A percentile compares a stretch with the other conserved stretches of the same genome.
Conservation (phyloP, 1,140 invertebrate species). For the Telenomus remus region DNA sequence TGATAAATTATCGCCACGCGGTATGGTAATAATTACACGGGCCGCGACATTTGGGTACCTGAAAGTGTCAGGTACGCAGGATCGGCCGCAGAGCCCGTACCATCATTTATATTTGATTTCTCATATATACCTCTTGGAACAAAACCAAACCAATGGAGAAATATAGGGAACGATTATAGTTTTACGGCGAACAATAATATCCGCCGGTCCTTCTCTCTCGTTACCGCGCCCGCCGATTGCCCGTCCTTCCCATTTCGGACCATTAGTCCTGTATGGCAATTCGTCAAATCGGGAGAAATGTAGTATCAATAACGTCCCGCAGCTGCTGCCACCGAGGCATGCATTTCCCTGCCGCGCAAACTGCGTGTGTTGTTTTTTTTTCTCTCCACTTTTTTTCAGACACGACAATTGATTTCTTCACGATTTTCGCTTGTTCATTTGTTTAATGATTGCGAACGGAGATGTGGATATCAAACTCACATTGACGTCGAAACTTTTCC, state of each 20-base stretch:
- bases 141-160: conserved; percentile 43
- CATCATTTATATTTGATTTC: conserved; percentile 55
- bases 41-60: conserved; percentile 33
- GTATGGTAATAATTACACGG: conserved; percentile 48
- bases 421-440: conserved; percentile 48
- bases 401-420: conserved; percentile 58
- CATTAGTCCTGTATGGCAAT: conserved; percentile 74
- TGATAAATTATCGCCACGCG: conserved; percentile 42
- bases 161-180: conserved; percentile 66
- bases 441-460: conserved; percentile 11
- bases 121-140: conserved; percentile 34
- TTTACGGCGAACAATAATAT: conserved; percentile 65
- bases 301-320: conserved; percentile 76
- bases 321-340: conserved; percentile 74
- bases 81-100: conserved; percentile 11
- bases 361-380: conserved; percentile 62
- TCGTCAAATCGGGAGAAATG: conserved; percentile 77
- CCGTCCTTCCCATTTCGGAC: conserved; percentile 68
- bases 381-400: conserved; percentile 1
- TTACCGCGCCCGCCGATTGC: conserved; percentile 45
- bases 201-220: conserved; percentile 26
- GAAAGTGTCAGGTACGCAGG: conserved; percentile 48
- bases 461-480: conserved; percentile 2
- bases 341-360: conserved; percentile 71
- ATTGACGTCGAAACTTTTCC: not conserved